These are phyloP conservation scores for Deroplatys truncata DNA, from an alignment of 2,888 invertebrate species.

Conservation along the genomic window DNA sequence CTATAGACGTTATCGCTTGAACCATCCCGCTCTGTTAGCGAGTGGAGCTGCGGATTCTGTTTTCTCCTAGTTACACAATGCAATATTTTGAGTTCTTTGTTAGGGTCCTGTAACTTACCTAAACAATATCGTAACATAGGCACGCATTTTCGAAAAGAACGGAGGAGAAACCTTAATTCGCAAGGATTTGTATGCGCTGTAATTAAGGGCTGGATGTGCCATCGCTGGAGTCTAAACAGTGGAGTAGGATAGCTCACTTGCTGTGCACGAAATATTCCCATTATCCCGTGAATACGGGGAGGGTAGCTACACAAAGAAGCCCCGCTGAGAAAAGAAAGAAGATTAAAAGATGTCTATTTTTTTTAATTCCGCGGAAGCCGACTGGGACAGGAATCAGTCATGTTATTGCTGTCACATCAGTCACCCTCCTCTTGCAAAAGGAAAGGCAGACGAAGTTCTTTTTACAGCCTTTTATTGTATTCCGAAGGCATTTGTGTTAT, in stretches of 20 bases:
- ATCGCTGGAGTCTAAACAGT: not conserved
- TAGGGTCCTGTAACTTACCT: too few species aligned
- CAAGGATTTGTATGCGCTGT: not conserved
- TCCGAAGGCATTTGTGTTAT: not conserved
- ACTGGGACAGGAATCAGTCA: not conserved
- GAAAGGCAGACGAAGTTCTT: not conserved
- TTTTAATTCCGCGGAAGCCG: conserved; percentile 7
- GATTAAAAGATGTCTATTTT: conserved; percentile 12
- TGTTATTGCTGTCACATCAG: not conserved
- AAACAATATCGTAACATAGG: too few species aligned
- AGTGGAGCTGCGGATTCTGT: too few species aligned
- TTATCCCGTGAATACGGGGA: not conserved
- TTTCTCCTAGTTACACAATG: too few species aligned
- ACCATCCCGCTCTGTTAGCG: too few species aligned
- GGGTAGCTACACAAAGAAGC: not conserved
- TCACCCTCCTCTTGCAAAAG: not conserved
- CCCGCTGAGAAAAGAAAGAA: conserved; percentile 6
- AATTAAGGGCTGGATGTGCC: not conserved
- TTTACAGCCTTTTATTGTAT: not conserved
- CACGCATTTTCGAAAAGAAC: too few species aligned
- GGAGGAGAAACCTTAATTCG: not conserved
- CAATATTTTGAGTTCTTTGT: too few species aligned
- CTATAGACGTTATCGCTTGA: too few species aligned
- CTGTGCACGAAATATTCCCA: conserved; percentile 1
- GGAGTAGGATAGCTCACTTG: not conserved